Base-by-base conservation (phyloP, 2,113 vertebrate species). In the Origma solitaria region DNA sequence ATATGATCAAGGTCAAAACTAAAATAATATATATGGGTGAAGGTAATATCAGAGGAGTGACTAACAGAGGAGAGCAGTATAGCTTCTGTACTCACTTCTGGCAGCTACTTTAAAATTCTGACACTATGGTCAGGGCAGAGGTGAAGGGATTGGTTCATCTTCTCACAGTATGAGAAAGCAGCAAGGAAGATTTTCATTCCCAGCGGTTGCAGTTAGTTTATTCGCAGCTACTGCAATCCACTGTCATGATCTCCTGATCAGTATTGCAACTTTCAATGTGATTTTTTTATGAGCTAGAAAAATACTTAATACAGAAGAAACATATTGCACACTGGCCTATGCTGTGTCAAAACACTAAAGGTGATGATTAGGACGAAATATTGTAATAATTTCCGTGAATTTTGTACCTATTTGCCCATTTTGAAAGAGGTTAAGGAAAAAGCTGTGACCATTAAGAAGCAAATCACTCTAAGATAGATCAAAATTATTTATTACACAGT, bases 181-280 rank as follows among this genome's bases (percentile, higher is more conserved):
- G 25, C 42, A 77, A 0, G 0, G n/a, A 72, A 53, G 19, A 5
- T 66, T 92, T 82, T 62, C 2, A 1, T 33, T 70, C 15, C n/a
- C 42, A 56, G 37, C 30, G 38, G 7, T 20, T 76, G 19, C 21
- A 76, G 40, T 24, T 35, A 70, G 31, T 40, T 92, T 71, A 65
- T 50, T 71, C 15, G 40, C n/a, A 85, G 15, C 11, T 49, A 21
- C 25, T 53, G 35, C 51, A 86, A 37, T 35, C 51, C 35, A 19
- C n/a, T 57, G 11, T 45, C 54, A 53, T 7, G 10, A 73, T 35
- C 54, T 90, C 62, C 42, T 57, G 16, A 66, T 77, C 38, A 85
- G 17, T 40, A 35, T 49, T 60, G 60, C 20, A 77, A 47, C 21
- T 73, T 82, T 47, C 50, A 92, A 0, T 28, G 38, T 44, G 35